These are phyloP conservation scores for Teleopsis dalmanni DNA, from an alignment of 1,140 invertebrate species.

Conservation along the genomic window DNA sequence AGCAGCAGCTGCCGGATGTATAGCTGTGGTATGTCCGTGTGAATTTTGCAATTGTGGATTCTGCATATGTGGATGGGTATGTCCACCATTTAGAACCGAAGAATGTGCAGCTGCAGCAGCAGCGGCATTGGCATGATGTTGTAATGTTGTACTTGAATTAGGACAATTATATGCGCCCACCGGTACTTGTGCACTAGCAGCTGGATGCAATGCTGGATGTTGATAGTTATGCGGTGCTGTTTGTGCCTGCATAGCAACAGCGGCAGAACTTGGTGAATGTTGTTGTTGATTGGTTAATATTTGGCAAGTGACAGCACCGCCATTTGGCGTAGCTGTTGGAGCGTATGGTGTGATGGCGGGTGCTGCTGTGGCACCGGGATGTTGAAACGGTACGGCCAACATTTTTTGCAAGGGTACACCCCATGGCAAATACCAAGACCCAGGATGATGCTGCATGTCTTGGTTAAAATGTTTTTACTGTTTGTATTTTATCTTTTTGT, in stretches of 20 bases:
- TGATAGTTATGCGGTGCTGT: conserved; percentile 33
- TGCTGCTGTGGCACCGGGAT: neutral
- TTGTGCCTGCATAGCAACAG: no score
- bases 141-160: neutral
- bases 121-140: neutral
- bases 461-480: no score
- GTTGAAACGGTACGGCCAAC: conserved; percentile 40
- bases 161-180: neutral
- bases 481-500: no score
- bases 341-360: neutral
- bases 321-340: conserved; percentile 4
- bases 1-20: conserved; percentile 3
- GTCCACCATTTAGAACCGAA: no score
- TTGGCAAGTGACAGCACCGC: conserved; percentile 22
- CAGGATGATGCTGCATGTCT: conserved; percentile 48
- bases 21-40: no score
- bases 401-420: conserved; percentile 49
- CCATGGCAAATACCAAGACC: conserved; percentile 50
- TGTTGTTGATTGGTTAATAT: conserved; percentile 23
- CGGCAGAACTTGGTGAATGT: conserved; percentile 30
- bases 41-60: neutral
- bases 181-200: conserved; percentile 8
- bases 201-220: conserved; percentile 14
- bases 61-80: conserved; percentile 14
- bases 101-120: conserved; percentile 23